Evolutionary conservation across 1,140 invertebrate species (phyloP).

Genomic region (Cyphomyrmex costatus): DNA sequence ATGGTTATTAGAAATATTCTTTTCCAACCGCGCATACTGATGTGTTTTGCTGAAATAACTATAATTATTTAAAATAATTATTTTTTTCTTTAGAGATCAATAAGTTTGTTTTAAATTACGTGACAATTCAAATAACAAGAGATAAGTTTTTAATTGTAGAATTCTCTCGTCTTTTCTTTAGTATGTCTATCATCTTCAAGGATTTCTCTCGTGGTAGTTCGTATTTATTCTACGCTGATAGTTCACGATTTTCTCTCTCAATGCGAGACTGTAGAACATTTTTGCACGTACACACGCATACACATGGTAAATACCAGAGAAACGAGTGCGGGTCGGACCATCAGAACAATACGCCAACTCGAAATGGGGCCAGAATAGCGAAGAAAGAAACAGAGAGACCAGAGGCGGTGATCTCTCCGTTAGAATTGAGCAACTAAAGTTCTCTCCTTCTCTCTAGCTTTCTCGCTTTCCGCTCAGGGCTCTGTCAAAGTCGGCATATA

Average conservation of each 20-base stretch:
- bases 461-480: constrained; percentile 66
- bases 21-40: background rate
- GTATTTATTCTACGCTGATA: background rate
- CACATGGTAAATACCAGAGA: constrained; percentile 78
- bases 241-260: background rate
- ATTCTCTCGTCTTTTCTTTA: background rate
- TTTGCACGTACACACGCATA: constrained; percentile 1
- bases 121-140: background rate
- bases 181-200: background rate
- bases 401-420: constrained; percentile 26
- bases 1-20: background rate
- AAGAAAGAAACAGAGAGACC: constrained; percentile 58
- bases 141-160: background rate
- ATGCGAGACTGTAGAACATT: background rate
- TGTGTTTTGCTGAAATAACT: background rate
- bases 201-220: background rate
- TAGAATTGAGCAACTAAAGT: constrained; percentile 79
- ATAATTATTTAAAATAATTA: background rate
- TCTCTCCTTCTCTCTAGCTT: constrained; percentile 56
- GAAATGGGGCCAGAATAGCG: constrained; percentile 85
- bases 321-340: constrained; percentile 81
- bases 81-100: background rate
- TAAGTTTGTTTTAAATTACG: background rate
- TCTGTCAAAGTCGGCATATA: constrained; percentile 83
- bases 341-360: constrained; percentile 85